Evolutionary conservation across 2,113 vertebrate species (phyloP).

Genomic region (Bujurquina vittata): DNA sequence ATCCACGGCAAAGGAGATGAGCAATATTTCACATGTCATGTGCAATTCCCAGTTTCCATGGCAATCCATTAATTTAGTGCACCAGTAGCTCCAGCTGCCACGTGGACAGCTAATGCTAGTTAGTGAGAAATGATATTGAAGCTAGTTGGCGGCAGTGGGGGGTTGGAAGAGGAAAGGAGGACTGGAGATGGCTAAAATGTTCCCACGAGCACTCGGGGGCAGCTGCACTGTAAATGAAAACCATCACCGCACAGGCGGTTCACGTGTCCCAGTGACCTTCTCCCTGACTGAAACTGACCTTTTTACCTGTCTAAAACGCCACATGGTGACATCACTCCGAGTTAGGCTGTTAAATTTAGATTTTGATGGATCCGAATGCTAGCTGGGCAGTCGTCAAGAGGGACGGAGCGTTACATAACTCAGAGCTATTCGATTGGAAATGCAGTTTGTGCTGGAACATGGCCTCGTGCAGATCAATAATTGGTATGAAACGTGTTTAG

Average conservation of each 20-base stretch:
- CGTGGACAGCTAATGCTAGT: conserved; percentile 61
- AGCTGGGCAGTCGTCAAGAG: background rate
- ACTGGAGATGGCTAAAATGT: conserved; percentile 62
- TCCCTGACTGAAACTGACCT: conserved; percentile 68
- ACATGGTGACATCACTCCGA: conserved; percentile 55
- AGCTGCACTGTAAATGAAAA: conserved; percentile 82
- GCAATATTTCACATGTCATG: conserved; percentile 57
- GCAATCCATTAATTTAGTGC: conserved; percentile 70
- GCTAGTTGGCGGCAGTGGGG: conserved; percentile 24
- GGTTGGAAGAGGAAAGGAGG: background rate
- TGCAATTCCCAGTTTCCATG: conserved; percentile 77
- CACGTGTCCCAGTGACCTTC: conserved; percentile 81
- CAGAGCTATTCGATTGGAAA: conserved; percentile 7
- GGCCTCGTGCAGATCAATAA: conserved; percentile 13
- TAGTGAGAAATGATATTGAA: conserved; percentile 58
- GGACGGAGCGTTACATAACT: background rate
- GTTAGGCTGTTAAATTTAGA: conserved; percentile 45
- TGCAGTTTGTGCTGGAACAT: background rate
- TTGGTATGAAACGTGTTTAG: background rate
- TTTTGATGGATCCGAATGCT: background rate
- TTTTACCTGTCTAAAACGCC: conserved; percentile 65
- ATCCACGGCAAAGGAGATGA: conserved; percentile 34
- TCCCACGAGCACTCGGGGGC: conserved; percentile 72
- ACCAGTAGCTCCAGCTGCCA: conserved; percentile 63
- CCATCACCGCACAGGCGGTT: conserved; percentile 65